Percentiles rank a stretch among this genome's conserved stretches.
Evolutionary conservation across 30 jellyfish, hydroid and myxozoan genomes (phyloP).

Genomic region (Pseudorhiza aurosa): DNA sequence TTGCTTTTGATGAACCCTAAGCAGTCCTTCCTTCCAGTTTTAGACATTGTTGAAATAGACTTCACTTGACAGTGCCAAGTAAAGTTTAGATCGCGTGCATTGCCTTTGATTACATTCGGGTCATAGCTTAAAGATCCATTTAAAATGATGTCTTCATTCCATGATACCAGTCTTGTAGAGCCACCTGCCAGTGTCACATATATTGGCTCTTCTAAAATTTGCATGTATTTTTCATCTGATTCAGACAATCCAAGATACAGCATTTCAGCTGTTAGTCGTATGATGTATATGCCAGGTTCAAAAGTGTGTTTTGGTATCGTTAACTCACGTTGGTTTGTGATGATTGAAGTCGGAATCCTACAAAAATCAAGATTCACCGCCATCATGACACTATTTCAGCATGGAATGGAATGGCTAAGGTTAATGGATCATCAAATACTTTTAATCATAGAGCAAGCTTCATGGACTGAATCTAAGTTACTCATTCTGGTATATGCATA

Average conservation of each 20-base stretch:
- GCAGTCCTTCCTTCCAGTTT: slow-evolving; percentile 48
- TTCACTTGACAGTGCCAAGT: slow-evolving; percentile 62
- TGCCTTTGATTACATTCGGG: slow-evolving; percentile 28
- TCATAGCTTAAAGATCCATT: slow-evolving; percentile 48
- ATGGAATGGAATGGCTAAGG: too few relatives aligned
- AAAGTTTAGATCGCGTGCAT: not conserved
- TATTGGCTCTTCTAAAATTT: slow-evolving; percentile 29
- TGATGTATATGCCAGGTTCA: slow-evolving; percentile 34
- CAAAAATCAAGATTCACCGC: too few relatives aligned
- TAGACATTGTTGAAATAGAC: slow-evolving; percentile 31
- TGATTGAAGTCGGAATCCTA: too few relatives aligned
- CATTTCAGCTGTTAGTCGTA: slow-evolving; percentile 31
- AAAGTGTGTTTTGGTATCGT: slow-evolving; percentile 25
- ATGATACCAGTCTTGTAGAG: slow-evolving; percentile 20
- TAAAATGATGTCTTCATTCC: slow-evolving; percentile 33
- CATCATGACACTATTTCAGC: too few relatives aligned
- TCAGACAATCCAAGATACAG: slow-evolving; percentile 42
- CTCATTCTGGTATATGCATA: too few relatives aligned
- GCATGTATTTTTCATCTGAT: slow-evolving; percentile 36
- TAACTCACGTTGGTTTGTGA: slow-evolving; percentile 53
- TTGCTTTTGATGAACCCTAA: slow-evolving; percentile 31
- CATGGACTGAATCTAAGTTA: too few relatives aligned
- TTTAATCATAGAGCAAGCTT: too few relatives aligned
- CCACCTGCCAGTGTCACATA: slow-evolving; percentile 35
- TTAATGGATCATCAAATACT: too few relatives aligned